phyloP scores from a whole-genome alignment of 2,113 vertebrate species.

The Cyphomyrus plagiostoma region DNA sequence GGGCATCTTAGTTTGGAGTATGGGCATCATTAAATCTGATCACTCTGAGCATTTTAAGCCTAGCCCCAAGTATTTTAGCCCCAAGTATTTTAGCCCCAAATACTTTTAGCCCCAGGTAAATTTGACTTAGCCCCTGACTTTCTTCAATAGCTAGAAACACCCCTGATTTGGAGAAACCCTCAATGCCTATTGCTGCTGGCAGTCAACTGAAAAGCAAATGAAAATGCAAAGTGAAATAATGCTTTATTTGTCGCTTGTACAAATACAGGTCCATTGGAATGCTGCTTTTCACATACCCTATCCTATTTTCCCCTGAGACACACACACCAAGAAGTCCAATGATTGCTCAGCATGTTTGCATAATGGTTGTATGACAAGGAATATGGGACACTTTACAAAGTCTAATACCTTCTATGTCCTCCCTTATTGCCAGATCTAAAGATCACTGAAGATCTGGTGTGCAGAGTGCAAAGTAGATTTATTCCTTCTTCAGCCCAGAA shows the following conservation, averaged over 20 bases:
- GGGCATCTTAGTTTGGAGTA: too few relatives aligned
- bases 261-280: background rate
- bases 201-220: background rate
- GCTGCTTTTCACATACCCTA: background rate
- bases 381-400: background rate
- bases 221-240: background rate
- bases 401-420: background rate
- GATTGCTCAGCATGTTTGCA: background rate
- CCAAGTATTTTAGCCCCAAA: too few relatives aligned
- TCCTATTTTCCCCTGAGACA: background rate
- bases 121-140: too few relatives aligned
- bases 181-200: background rate
- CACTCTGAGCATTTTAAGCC: too few relatives aligned
- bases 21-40: too few relatives aligned
- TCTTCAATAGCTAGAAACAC: too few relatives aligned
- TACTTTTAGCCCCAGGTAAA: too few relatives aligned
- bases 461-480: background rate
- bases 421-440: background rate
- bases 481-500: background rate
- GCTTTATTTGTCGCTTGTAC: background rate
- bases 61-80: too few relatives aligned
- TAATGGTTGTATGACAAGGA: background rate
- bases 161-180: background rate
- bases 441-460: background rate
- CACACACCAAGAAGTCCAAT: background rate